Percentiles rank a stretch among this genome's conserved stretches.
Conservation (phyloP, 2,888 invertebrate species). For the Hemithea aestivaria region DNA sequence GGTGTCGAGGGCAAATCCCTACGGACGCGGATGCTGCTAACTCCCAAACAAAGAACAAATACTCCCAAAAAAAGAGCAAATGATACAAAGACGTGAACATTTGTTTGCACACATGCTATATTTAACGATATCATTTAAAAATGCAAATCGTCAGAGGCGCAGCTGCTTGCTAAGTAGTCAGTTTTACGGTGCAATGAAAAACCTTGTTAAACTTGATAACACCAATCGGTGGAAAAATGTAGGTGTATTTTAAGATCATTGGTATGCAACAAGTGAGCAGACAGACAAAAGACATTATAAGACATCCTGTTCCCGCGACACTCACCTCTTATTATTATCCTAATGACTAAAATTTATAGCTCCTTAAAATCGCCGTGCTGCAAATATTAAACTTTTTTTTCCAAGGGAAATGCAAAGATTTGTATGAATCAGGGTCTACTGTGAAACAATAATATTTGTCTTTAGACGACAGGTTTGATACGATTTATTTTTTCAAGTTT, state of each 20-base stretch:
- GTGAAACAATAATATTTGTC: conserved; percentile 15
- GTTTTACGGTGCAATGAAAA: conserved; percentile 48
- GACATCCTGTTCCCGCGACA: conserved; percentile 72
- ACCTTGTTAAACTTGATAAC: conserved; percentile 44
- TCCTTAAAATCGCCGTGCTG: conserved; percentile 72
- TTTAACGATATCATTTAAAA: conserved; percentile 41
- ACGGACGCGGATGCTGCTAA: no score
- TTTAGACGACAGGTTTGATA: not conserved
- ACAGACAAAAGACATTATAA: conserved; percentile 75
- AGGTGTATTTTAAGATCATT: conserved; percentile 57
- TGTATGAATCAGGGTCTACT: conserved; percentile 25
- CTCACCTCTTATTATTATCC: conserved; percentile 74
- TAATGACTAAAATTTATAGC: conserved; percentile 77
- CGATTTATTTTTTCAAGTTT: no score
- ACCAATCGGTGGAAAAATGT: conserved; percentile 48
- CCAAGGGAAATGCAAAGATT: conserved; percentile 41
- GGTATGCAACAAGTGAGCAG: conserved; percentile 67
- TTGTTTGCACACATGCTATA: conserved; percentile 37
- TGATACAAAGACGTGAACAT: conserved; percentile 31
- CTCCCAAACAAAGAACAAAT: no score
- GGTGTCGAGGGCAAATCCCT: no score
- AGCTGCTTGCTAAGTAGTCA: conserved; percentile 44
- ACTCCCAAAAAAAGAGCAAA: conserved; percentile 5
- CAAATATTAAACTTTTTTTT: conserved; percentile 62
- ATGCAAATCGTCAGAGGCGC: conserved; percentile 35